A percentile compares a stretch with the other conserved stretches of the same genome.
phyloP scores from a whole-genome alignment of 2,797 vertebrate species.

The Mionectes olivaceus region DNA sequence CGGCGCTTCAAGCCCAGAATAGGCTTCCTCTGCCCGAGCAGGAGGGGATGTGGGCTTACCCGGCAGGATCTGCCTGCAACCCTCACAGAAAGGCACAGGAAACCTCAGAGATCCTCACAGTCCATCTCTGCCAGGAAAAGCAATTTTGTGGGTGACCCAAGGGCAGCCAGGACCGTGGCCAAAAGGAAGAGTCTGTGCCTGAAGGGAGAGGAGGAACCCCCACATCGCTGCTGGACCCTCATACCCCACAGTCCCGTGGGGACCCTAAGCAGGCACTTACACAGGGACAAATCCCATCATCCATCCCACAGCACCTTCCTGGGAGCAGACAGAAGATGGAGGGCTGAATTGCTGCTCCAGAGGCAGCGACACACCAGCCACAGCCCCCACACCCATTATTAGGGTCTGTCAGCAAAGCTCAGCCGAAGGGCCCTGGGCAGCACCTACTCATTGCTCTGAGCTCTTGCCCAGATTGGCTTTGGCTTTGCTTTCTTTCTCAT shows the following conservation, averaged over 20 bases:
- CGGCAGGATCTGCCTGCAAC: accelerated
- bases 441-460: background rate
- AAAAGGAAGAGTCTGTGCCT: background rate
- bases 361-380: accelerated
- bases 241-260: accelerated
- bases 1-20: background rate
- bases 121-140: background rate
- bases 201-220: background rate
- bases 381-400: accelerated
- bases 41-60: background rate
- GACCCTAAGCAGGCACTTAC: accelerated
- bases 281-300: background rate
- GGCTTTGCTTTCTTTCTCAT: accelerated
- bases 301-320: background rate
- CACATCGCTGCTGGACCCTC: accelerated
- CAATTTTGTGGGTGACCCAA: accelerated
- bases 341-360: background rate
- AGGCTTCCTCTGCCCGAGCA: background rate
- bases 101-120: background rate
- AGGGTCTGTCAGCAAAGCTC: background rate
- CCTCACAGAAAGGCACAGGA: background rate
- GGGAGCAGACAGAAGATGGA: accelerated
- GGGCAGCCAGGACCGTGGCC: background rate
- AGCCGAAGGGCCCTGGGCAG: background rate
- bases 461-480: background rate